Percentiles rank a stretch among this genome's conserved stretches.
phyloP scores from a whole-genome alignment of 2,113 vertebrate genomes.

The Tetrao urogallus region DNA sequence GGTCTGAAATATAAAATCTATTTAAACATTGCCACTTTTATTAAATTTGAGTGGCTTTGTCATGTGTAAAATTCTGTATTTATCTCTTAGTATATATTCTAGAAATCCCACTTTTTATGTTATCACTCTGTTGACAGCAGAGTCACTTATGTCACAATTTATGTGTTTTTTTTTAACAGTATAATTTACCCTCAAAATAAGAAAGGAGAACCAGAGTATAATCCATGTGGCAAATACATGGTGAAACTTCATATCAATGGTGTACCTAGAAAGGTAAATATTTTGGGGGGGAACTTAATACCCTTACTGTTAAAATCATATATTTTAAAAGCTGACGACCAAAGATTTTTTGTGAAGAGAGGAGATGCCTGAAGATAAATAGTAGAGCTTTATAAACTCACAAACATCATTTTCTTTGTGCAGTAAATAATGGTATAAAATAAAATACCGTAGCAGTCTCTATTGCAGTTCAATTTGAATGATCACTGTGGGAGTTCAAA shows the following conservation, averaged over 20 bases:
- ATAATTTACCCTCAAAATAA: constrained; percentile 99
- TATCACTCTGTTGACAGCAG: not conserved
- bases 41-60: not conserved
- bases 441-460: not conserved
- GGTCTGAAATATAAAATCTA: not conserved
- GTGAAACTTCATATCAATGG: constrained; percentile 98
- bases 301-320: not conserved
- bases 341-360: not conserved
- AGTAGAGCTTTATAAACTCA: not conserved
- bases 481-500: not conserved
- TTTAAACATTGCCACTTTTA: not conserved
- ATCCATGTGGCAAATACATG: constrained; percentile 99
- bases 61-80: not conserved
- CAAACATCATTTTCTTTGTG: not conserved
- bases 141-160: not conserved
- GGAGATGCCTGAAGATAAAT: not conserved
- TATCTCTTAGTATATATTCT: not conserved
- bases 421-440: not conserved
- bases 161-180: constrained; percentile 73
- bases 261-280: constrained; percentile 94
- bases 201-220: constrained; percentile 95
- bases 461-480: not conserved
- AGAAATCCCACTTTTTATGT: not conserved
- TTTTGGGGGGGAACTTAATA: not conserved
- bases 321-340: not conserved